Conservation (phyloP, 2,113 vertebrate genomes). For the Crotophaga sulcirostris region DNA sequence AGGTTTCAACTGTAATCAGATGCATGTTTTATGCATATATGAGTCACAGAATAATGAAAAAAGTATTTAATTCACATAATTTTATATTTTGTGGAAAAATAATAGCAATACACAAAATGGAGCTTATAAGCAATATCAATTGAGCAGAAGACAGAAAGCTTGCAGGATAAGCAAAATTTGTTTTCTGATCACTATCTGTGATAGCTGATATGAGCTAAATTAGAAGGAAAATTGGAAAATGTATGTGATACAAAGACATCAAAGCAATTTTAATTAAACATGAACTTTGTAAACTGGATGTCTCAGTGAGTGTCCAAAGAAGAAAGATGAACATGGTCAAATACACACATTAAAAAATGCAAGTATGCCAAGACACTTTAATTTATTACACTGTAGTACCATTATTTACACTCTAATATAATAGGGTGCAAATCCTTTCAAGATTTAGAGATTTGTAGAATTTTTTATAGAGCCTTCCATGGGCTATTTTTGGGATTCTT, state of each 20-base stretch:
- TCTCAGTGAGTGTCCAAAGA: neutral
- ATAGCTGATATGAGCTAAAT: neutral
- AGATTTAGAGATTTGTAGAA: neutral
- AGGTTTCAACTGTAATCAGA: neutral
- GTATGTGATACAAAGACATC: neutral
- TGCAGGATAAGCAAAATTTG: neutral
- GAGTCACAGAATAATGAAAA: neutral
- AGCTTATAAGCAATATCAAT: neutral
- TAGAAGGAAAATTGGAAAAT: neutral
- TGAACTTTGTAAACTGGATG: neutral
- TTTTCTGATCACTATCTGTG: neutral
- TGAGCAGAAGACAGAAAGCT: neutral
- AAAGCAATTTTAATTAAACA: constrained; percentile 20
- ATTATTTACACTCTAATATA: neutral
- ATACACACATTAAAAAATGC: neutral
- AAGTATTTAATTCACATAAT: fast-evolving
- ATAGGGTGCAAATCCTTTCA: neutral
- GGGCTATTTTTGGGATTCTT: neutral
- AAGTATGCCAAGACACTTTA: neutral
- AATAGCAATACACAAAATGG: neutral
- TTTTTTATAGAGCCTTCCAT: neutral
- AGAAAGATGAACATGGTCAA: neutral
- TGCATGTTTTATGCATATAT: neutral
- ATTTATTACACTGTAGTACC: neutral
- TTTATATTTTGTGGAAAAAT: neutral